Evolutionary conservation across 2,113 vertebrate species (phyloP).

Genomic region (Zosterops lateralis): DNA sequence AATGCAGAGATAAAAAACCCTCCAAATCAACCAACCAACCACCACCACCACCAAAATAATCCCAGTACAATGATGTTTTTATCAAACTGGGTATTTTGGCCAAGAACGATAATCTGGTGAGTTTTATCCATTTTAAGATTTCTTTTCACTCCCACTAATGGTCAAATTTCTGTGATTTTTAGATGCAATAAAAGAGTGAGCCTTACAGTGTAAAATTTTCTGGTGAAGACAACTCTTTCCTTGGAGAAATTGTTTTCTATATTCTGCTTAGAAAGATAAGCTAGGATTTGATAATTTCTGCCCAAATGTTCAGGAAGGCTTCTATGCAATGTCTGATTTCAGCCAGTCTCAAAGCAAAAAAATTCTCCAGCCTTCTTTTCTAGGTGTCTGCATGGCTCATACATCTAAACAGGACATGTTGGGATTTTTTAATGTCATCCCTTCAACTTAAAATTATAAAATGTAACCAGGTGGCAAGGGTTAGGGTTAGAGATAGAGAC

Average conservation of each 20-base stretch:
- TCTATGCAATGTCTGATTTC: neutral
- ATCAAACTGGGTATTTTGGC: neutral
- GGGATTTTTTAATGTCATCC: neutral
- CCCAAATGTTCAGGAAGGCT: neutral
- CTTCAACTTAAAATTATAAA: neutral
- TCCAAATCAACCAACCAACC: neutral
- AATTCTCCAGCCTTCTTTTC: neutral
- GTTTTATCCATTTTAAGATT: rapidly evolving
- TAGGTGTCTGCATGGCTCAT: neutral
- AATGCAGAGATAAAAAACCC: neutral
- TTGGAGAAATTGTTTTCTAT: neutral
- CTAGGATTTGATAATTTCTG: neutral
- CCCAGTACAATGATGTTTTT: neutral
- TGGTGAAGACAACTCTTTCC: neutral
- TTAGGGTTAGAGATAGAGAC: neutral
- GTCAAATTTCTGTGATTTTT: neutral
- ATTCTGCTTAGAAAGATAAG: neutral
- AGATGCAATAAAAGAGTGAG: neutral
- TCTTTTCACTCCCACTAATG: neutral
- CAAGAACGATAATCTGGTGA: rapidly evolving
- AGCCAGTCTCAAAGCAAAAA: neutral
- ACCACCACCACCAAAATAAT: neutral
- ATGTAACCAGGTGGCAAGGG: neutral
- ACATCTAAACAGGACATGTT: neutral
- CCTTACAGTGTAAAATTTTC: neutral